Conservation (phyloP, 2,888 invertebrate genomes). For the Pardosa pseudoannulata region DNA sequence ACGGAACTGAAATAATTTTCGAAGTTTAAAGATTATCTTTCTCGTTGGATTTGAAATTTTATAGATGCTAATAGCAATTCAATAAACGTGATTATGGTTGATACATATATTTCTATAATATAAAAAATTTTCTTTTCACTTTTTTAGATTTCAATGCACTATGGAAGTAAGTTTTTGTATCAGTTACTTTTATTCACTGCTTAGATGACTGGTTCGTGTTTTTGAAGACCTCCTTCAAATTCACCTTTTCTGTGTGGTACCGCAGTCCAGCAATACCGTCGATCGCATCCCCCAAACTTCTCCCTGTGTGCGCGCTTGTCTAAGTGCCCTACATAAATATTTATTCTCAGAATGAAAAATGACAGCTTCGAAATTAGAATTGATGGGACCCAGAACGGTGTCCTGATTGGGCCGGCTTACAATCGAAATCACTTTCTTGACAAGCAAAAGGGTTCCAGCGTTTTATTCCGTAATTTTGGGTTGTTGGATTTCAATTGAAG, state of each 20-base stretch:
- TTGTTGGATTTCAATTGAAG: neutral
- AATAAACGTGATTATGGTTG: no score
- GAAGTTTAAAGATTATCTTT: no score
- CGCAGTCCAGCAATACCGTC: neutral
- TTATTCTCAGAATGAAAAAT: neutral
- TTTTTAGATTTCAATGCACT: no score
- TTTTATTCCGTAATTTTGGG: neutral
- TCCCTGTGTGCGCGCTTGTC: neutral
- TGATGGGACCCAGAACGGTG: neutral
- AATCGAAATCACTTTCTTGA: slow-evolving; percentile 7
- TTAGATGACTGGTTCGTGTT: neutral
- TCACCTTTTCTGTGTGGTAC: neutral
- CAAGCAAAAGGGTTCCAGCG: neutral
- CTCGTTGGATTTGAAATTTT: no score
- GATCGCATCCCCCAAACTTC: neutral
- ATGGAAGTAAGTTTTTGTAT: slow-evolving; percentile 16
- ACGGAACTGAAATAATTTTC: no score
- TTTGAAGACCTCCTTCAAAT: neutral
- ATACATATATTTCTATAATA: no score
- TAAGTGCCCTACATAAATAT: slow-evolving; percentile 1
- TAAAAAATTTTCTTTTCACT: no score
- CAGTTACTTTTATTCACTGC: neutral
- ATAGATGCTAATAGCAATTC: no score
- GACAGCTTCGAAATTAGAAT: slow-evolving; percentile 13
- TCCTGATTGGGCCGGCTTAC: neutral